Conservation (phyloP, 2,888 invertebrate species). For the Sphaerophoria taeniata region DNA sequence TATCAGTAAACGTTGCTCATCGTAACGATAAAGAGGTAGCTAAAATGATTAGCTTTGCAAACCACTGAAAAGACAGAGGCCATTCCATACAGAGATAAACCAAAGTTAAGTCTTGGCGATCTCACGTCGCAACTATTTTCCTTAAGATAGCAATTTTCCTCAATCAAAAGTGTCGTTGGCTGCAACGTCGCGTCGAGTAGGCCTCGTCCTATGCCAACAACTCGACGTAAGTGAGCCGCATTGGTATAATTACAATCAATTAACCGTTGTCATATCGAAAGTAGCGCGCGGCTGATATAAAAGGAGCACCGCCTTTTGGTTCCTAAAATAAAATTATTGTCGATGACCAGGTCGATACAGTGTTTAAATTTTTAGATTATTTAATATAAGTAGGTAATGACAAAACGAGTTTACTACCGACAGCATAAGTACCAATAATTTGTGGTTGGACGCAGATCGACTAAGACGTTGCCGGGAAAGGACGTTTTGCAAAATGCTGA, state of each 20-base stretch:
- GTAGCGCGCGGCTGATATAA: constrained; percentile 66
- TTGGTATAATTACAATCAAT: constrained; percentile 71
- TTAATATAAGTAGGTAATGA: constrained; percentile 52
- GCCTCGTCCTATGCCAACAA: neutral
- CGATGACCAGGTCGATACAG: constrained; percentile 66
- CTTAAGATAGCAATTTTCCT: constrained; percentile 69
- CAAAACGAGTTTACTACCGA: constrained; percentile 72
- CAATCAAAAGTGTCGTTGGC: constrained; percentile 70
- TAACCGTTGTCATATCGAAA: constrained; percentile 73
- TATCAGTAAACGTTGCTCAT: neutral
- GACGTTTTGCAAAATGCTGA: constrained; percentile 65
- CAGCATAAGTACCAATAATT: constrained; percentile 74
- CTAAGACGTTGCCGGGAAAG: constrained; percentile 59
- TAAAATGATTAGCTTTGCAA: constrained; percentile 47
- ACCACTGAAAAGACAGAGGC: constrained; percentile 12
- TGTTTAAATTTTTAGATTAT: constrained; percentile 73
- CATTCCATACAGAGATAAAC: neutral
- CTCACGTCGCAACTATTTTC: constrained; percentile 53
- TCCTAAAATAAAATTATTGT: constrained; percentile 30
- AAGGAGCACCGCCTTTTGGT: constrained; percentile 58
- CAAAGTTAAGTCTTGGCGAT: constrained; percentile 4
- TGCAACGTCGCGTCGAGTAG: neutral
- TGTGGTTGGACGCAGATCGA: constrained; percentile 64
- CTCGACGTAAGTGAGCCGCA: constrained; percentile 18
- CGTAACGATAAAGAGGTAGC: neutral